Conservation (phyloP, 1,140 invertebrate species). For the Apocrypta bakeri region DNA sequence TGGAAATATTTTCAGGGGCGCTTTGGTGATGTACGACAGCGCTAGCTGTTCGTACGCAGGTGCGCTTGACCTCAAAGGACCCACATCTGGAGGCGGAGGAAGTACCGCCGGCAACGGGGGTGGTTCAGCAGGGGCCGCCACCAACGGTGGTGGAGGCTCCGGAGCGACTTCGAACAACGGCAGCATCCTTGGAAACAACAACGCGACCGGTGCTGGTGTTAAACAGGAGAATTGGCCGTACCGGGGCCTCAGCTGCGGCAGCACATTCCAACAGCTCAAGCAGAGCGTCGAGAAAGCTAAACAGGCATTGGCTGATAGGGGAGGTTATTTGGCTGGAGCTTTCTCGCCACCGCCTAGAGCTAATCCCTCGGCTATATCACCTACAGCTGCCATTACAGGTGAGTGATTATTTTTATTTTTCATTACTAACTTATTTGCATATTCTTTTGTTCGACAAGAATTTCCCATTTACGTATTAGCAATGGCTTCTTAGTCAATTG, state of each 20-base stretch:
- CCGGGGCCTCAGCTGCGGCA: conserved; percentile 70
- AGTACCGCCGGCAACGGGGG: conserved; percentile 64
- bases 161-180: conserved; percentile 60
- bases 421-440: too few relatives aligned
- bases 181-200: not conserved
- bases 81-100: conserved; percentile 68
- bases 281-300: conserved; percentile 92
- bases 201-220: conserved; percentile 55
- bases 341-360: conserved; percentile 71
- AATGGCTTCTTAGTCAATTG: too few relatives aligned
- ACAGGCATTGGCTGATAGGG: conserved; percentile 81
- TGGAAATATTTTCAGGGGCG: conserved; percentile 66
- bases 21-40: conserved; percentile 88
- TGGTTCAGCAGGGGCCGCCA: conserved; percentile 57
- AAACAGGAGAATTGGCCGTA: conserved; percentile 76
- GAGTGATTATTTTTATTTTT: too few relatives aligned
- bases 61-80: conserved; percentile 88
- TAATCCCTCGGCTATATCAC: conserved; percentile 70
- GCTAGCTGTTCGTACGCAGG: conserved; percentile 89
- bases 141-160: conserved; percentile 60
- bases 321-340: conserved; percentile 72
- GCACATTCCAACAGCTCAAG: conserved; percentile 90
- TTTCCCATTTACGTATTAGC: too few relatives aligned
- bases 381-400: conserved; percentile 70
- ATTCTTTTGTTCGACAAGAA: too few relatives aligned